These are phyloP conservation scores for Manis crassicaudata DNA, from an alignment of 2,797 vertebrate species.

Conservation along the genomic window DNA sequence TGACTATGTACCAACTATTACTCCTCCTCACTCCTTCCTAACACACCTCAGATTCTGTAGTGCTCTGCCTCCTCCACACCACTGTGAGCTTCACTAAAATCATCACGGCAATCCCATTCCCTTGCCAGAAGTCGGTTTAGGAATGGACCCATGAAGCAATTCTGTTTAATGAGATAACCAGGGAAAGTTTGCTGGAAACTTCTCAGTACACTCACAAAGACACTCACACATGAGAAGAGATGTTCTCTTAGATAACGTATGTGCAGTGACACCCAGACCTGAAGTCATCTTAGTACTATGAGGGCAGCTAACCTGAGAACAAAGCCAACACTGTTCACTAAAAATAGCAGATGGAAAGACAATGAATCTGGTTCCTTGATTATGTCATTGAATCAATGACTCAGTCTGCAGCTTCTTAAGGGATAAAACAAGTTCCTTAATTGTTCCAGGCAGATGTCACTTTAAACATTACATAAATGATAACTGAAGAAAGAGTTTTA, in stretches of 20 bases:
- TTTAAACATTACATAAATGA: neutral
- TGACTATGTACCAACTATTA: neutral
- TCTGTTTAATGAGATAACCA: slow-evolving; percentile 6
- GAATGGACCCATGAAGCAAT: slow-evolving; percentile 3
- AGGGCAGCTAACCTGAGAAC: slow-evolving; percentile 12
- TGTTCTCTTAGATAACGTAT: neutral
- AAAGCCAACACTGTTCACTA: neutral
- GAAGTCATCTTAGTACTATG: neutral
- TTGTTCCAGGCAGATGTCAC: neutral
- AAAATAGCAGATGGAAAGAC: neutral
- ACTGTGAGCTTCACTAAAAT: neutral
- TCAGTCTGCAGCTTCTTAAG: neutral
- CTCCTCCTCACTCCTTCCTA: neutral
- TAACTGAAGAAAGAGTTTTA: neutral
- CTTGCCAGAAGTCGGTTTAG: neutral
- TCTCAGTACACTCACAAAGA: neutral
- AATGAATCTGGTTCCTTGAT: slow-evolving; percentile 32
- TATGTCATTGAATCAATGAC: neutral
- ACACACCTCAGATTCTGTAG: neutral
- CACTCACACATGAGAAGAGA: neutral
- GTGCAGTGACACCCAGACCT: neutral
- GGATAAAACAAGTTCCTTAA: slow-evolving; percentile 35
- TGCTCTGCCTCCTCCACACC: neutral
- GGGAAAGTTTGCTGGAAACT: neutral
- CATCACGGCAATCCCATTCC: neutral